Evolutionary conservation across 2,888 invertebrate genomes (phyloP).

Genomic region (Pollenia amentaria): DNA sequence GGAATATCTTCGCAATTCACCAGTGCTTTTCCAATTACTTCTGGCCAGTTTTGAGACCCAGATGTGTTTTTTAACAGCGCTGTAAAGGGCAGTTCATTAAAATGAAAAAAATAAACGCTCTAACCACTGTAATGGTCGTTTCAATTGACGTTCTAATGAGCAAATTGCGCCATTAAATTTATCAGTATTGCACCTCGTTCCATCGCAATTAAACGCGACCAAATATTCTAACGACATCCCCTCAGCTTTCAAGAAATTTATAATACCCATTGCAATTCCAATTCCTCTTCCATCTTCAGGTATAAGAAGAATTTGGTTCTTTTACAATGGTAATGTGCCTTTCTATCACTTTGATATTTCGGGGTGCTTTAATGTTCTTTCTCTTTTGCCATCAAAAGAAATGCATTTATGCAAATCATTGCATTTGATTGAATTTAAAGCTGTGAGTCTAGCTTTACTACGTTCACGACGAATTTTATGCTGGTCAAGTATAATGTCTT

Average conservation of each 20-base stretch:
- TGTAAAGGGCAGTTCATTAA: background rate
- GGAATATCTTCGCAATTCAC: conserved; percentile 32
- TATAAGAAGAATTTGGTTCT: conserved; percentile 36
- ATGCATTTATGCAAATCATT: background rate
- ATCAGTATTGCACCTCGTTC: conserved; percentile 23
- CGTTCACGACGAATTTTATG: background rate
- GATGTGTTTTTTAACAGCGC: conserved; percentile 14
- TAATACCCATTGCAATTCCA: conserved; percentile 6
- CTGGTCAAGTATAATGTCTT: conserved; percentile 18
- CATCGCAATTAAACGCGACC: conserved; percentile 41
- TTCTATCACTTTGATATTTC: conserved; percentile 41
- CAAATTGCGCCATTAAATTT: background rate
- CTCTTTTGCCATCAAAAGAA: background rate
- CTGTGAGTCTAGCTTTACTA: conserved; percentile 5
- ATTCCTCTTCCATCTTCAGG: conserved; percentile 15
- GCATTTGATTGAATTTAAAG: background rate
- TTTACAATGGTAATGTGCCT: conserved; percentile 48
- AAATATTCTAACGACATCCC: background rate
- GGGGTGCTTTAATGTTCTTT: conserved; percentile 19
- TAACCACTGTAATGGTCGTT: conserved; percentile 44
- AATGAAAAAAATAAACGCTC: conserved; percentile 35
- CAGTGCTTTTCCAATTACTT: conserved; percentile 17
- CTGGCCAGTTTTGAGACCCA: conserved; percentile 35
- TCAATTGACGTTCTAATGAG: conserved; percentile 2
- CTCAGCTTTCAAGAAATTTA: conserved; percentile 30